Base-by-base conservation (phyloP, 2,113 vertebrate genomes). In the Upupa epops region DNA sequence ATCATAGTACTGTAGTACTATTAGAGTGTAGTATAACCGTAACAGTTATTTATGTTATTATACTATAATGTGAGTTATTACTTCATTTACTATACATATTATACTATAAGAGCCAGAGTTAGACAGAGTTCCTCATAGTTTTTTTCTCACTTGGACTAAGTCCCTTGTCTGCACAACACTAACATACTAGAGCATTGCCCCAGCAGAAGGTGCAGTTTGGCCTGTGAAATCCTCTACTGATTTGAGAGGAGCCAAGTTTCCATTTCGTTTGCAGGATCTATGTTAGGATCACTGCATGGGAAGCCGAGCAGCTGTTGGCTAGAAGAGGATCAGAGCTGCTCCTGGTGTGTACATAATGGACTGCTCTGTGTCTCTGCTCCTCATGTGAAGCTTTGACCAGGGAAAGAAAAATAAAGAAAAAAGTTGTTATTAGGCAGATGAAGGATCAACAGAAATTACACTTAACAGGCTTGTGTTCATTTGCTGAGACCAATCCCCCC, bases 401-500 rank as follows among this genome's bases (percentile, higher is more conserved):
- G 86, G 34, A 42, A 29, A 70, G 17, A 73, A n/a, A 55, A 73
- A 46, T 6, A 26, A 70, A 72, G 26, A 5, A 66, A 73, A 60
- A 74, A 76, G 80, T 92, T 40, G 37, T 94, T 83, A 90, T 92
- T 90, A 95, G 79, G 66, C 83, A 84, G 82, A 59, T 82, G 88
- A 90, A 93, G 80, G 59, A 90, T 90, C 83, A 68, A 59, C 73
- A 78, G 81, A 93, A 88, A 90, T 72, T 72, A n/a, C 51, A 72
- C 77, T 65, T 96, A 90, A 90, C 90, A 84, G 70, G 93, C 86
- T 96, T 91, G 88, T 61, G 77, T 81, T 88, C 68, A 45, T 90
- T 95, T 86, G 73, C 85, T n/a, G 61, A 56, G 93, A 88, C 86
- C 84, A 89, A 2, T 92, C 56, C 80, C 73, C n/a, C 63, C 18